Evolutionary conservation across 2,888 invertebrate genomes (phyloP).

Genomic region (Stegophylla sp.): DNA sequence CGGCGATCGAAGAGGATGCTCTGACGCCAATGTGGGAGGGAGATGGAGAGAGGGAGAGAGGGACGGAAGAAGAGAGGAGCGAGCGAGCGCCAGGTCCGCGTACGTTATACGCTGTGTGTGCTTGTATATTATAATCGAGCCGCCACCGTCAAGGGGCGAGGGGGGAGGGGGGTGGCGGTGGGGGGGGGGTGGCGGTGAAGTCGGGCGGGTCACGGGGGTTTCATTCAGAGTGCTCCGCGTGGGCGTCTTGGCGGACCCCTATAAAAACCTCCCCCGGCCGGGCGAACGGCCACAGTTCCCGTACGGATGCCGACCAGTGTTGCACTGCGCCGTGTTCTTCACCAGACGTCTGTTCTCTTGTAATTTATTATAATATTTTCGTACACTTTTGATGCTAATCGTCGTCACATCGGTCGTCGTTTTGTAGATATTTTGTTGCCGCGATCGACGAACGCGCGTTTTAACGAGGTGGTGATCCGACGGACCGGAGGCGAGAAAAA

Average conservation of each 20-base stretch:
- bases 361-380: too few species aligned
- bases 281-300: slow-evolving; percentile 36
- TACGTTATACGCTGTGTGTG: too few species aligned
- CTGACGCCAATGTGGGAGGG: background rate
- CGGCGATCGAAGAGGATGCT: too few species aligned
- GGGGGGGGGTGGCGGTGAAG: background rate
- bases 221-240: slow-evolving; percentile 53
- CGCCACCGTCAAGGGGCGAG: background rate
- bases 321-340: background rate
- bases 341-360: too few species aligned
- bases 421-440: background rate
- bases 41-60: background rate
- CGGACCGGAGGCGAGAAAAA: too few species aligned
- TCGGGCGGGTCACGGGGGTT: slow-evolving; percentile 3
- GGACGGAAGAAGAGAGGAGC: too few species aligned
- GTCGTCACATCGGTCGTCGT: background rate
- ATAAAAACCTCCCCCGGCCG: slow-evolving; percentile 46
- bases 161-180: background rate
- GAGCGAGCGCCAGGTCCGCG: too few species aligned
- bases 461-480: too few species aligned
- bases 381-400: too few species aligned
- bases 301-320: slow-evolving; percentile 21
- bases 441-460: too few species aligned
- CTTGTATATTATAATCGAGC: slow-evolving; percentile 38
- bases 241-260: slow-evolving; percentile 38